phyloP scores from a whole-genome alignment of 2,888 invertebrate species.

The Philhelius pedissequus region DNA sequence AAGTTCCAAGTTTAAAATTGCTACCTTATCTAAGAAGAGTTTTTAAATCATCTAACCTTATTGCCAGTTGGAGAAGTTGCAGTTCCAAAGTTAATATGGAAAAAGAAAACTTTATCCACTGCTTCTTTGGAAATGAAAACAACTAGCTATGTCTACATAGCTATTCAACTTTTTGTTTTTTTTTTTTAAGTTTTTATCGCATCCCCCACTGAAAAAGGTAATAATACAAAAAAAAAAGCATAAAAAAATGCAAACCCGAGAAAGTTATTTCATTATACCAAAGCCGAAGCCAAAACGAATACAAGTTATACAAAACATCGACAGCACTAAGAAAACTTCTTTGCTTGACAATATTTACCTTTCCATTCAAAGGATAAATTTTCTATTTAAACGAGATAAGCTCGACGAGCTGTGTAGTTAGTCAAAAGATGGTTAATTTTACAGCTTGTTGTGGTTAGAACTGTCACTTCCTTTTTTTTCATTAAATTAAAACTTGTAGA shows the following conservation, averaged over 20 bases:
- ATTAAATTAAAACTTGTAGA: slow-evolving; percentile 5
- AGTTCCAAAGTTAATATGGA: neutral
- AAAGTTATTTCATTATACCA: slow-evolving; percentile 12
- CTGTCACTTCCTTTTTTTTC: slow-evolving; percentile 3
- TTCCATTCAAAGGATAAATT: slow-evolving; percentile 1
- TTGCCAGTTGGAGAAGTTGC: neutral
- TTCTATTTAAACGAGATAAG: neutral
- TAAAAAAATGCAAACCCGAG: neutral
- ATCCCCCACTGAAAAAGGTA: neutral
- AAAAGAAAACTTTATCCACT: neutral
- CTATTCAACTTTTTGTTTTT: neutral
- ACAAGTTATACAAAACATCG: slow-evolving; percentile 1
- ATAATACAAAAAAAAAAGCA: neutral
- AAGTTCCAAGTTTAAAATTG: neutral
- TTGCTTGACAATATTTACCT: slow-evolving; percentile 3
- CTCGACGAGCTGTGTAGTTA: neutral
- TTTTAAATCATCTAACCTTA: neutral
- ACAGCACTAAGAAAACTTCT: neutral
- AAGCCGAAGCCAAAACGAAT: neutral
- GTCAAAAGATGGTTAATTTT: slow-evolving; percentile 3
- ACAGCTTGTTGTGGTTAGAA: slow-evolving; percentile 9
- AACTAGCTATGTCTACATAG: too few species aligned
- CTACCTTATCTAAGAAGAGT: neutral
- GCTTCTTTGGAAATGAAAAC: neutral
- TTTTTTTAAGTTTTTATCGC: neutral